phyloP scores from a whole-genome alignment of 2,113 vertebrate species.

The Elgaria multicarinata region DNA sequence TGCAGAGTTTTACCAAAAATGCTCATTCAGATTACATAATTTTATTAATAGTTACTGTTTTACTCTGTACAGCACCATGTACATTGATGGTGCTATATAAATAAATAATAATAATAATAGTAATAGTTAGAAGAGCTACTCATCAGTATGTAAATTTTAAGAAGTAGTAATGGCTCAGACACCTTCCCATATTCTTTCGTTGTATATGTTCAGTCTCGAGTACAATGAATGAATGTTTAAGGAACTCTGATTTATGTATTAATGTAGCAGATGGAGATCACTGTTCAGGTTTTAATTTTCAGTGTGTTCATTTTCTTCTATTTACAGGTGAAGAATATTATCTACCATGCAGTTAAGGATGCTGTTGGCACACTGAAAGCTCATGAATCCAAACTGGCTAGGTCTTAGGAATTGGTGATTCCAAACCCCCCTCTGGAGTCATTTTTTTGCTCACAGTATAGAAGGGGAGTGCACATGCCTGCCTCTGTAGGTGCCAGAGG shows the following conservation, averaged over 20 bases:
- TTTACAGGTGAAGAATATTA: conserved; percentile 98
- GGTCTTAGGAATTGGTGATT: conserved; percentile 84
- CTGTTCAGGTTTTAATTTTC: not conserved
- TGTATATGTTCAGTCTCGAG: not conserved
- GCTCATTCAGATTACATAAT: not conserved
- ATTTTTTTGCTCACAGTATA: conserved; percentile 71
- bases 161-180: not conserved
- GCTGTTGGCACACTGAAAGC: conserved; percentile 96
- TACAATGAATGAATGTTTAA: not conserved
- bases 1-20: not conserved
- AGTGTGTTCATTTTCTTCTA: conserved; percentile 36
- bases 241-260: not conserved
- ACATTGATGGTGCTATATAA: no score
- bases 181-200: not conserved
- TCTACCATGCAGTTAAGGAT: conserved; percentile 99
- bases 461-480: conserved; percentile 71
- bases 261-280: conserved; percentile 5
- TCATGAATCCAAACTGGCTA: conserved; percentile 92
- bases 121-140: not conserved
- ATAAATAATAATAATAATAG: no score
- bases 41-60: no score
- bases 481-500: conserved; percentile 73
- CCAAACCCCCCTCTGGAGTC: conserved; percentile 72
- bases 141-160: not conserved
- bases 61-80: no score